Base-by-base conservation (phyloP, 1,140 invertebrate species). In the Aphaenogaster floridana region DNA sequence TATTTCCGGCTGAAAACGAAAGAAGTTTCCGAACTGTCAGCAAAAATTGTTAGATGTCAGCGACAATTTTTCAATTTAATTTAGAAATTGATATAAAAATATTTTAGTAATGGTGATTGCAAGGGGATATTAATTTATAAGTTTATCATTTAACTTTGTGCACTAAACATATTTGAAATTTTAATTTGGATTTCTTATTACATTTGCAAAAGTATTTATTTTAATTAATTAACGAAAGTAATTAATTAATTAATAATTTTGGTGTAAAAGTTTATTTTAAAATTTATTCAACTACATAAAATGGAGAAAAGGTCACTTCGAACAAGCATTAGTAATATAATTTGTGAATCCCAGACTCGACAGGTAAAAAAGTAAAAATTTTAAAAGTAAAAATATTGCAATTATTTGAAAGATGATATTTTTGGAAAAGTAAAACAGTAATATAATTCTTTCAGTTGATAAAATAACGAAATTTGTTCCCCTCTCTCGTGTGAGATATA, bases 401-500 rank as follows among this genome's bases (percentile, higher is more conserved):
- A 64, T 48, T 64, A 78, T 39, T 3, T 21, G 42, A 52, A 28
- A 66, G 34, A 66, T 39, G 3, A 79, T 64, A n/a, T 68, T 80
- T 68, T 68, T 17, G 13, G 13, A 80, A 45, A 57, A 34, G 4
- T 61, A 42, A 45, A 79, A 48, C 11, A 50, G 8, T 36, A 57
- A 66, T 5, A 3, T 36, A 59, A 36, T 2, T 6, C 7, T 28
- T 61, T 50, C 5, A 3, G 3, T 7, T 17, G 17, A n/a, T 39
- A 28, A 74, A 36, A 15, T 84, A 34, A 28, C 28, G 28, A 28
- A 28, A 28, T 1, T 28, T 28, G 0, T 28, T 28, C 0, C 28
- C 28, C 28, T 28, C 28, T 28, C 0, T 28, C 28, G 28, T 28
- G 28, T 28, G 28, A 28, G 0, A 28, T 28, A 28, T 28, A 28